Evolutionary conservation across 1,140 invertebrate species (phyloP).

Genomic region (Plutomurus gul): DNA sequence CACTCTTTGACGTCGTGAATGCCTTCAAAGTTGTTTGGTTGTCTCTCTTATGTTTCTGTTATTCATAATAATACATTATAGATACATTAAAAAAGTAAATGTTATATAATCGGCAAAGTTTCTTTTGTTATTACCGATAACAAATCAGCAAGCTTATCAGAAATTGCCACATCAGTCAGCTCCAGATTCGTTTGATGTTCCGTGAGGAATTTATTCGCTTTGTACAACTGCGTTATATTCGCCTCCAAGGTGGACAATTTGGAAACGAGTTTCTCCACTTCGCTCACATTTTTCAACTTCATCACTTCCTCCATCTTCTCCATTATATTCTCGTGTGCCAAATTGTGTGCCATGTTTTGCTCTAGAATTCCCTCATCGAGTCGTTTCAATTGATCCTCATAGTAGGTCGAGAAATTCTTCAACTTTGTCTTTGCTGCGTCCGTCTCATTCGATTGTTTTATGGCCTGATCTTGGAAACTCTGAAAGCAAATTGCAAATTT

Average conservation of each 20-base stretch:
- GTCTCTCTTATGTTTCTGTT: background rate
- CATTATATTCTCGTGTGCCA: constrained; percentile 40
- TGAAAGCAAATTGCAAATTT: background rate
- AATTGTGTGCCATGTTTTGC: constrained; percentile 43
- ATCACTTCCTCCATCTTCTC: constrained; percentile 26
- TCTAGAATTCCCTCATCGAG: constrained; percentile 34
- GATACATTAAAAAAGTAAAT: background rate
- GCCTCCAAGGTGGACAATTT: background rate
- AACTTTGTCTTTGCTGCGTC: background rate
- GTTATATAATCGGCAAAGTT: background rate
- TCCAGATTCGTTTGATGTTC: background rate
- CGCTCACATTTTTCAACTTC: background rate
- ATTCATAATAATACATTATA: background rate
- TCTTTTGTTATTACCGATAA: background rate
- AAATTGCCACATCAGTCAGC: background rate
- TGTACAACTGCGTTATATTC: constrained; percentile 31
- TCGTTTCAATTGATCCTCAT: constrained; percentile 34
- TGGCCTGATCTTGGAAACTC: background rate
- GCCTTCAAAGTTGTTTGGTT: background rate
- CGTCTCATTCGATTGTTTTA: constrained; percentile 18
- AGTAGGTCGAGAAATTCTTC: background rate
- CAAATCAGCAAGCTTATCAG: background rate
- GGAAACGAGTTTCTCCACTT: background rate
- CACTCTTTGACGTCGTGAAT: background rate
- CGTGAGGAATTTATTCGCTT: constrained; percentile 31